phyloP scores from a whole-genome alignment of 2,797 vertebrate genomes.

The Myotis planiceps region DNA sequence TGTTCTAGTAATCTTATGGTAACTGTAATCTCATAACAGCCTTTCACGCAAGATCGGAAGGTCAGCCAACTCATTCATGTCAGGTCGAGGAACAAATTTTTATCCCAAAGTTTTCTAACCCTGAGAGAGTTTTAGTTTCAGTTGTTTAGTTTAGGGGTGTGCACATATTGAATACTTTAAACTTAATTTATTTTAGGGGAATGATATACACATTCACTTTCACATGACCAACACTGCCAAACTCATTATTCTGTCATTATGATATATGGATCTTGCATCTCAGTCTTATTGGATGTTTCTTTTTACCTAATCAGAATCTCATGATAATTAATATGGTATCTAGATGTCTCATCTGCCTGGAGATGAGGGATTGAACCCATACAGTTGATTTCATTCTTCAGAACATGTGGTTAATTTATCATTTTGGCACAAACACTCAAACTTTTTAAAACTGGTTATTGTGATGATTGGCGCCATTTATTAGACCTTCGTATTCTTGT shows the following conservation, averaged over 20 bases:
- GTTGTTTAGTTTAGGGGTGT: neutral
- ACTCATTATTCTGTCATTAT: constrained; percentile 32
- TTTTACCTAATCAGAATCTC: constrained; percentile 31
- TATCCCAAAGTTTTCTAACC: neutral
- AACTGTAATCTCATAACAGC: neutral
- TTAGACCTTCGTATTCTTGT: neutral
- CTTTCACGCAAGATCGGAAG: neutral
- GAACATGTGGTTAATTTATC: neutral
- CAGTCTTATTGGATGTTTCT: constrained; percentile 7
- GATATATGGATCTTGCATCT: neutral
- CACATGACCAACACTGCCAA: neutral
- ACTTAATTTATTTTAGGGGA: neutral
- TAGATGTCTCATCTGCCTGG: neutral
- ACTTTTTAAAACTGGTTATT: neutral
- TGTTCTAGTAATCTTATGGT: neutral
- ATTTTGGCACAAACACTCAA: neutral
- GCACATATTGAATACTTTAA: neutral
- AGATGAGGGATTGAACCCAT: neutral
- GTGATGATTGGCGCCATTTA: neutral
- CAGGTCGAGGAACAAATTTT: neutral
- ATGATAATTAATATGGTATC: neutral
- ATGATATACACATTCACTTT: neutral
- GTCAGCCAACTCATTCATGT: neutral
- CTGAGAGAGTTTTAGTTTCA: neutral
- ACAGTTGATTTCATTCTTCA: neutral